Conservation (phyloP, 2,113 vertebrate genomes). For the Trematocara stigmaticum region DNA sequence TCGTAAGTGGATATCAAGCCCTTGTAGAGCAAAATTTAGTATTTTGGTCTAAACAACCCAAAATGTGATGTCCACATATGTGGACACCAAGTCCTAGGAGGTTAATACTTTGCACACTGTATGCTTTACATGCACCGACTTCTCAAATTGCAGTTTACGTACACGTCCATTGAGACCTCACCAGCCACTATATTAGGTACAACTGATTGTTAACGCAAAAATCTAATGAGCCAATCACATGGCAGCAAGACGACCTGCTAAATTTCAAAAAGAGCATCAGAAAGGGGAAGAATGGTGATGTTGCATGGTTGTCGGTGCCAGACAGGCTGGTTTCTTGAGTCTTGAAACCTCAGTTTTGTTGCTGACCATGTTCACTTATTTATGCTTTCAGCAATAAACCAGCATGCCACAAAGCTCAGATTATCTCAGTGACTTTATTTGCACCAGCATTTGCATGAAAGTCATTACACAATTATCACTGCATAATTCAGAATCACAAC, state of each 20-base stretch:
- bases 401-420: neutral
- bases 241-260: neutral
- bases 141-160: neutral
- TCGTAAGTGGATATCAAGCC: neutral
- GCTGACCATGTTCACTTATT: neutral
- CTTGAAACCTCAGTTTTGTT: neutral
- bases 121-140: neutral
- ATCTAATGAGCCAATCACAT: neutral
- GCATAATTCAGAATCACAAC: neutral
- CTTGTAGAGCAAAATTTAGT: neutral
- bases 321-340: neutral
- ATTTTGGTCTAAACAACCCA: neutral
- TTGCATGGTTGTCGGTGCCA: neutral
- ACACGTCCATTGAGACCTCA: neutral
- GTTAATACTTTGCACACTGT: neutral
- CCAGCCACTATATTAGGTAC: neutral
- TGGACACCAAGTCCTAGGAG: neutral
- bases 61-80: neutral
- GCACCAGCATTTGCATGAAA: neutral
- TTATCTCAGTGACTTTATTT: neutral
- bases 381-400: neutral
- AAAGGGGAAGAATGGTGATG: neutral
- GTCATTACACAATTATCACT: neutral
- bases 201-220: neutral
- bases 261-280: neutral